Base-by-base conservation (phyloP, 2,888 invertebrate species). In the Harpalus rufipes region DNA sequence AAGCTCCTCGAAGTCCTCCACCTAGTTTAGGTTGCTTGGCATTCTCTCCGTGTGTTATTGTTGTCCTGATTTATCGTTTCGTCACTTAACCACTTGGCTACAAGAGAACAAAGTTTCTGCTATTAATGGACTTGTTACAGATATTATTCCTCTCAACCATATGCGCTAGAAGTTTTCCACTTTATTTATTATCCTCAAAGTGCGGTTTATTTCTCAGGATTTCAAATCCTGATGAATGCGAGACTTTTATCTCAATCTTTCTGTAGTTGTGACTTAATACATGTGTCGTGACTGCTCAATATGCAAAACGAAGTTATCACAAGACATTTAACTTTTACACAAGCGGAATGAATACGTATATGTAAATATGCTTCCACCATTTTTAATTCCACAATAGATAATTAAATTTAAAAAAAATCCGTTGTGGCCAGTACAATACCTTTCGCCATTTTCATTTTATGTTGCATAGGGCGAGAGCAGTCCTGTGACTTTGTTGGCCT, bases 1-100 rank as follows among this genome's bases (percentile, higher is more conserved):
- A 32, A 32, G 32, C 32, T 32, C 32, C 32, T 32, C 32, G 32
- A 6, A 16, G 16, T 65, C 65, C 14, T 21, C 8, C 10, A 44
- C 44, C 44, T 51, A 8, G 44, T 32, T 32, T 32, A 44, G 44
- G 44, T 51, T 51, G 44, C 44, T 51, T 51, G 44, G 44, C 44
- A 51, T 51, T 51, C 44, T 12, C 5, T 8, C 10, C 44, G 44
- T 10, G 10, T 51, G 44, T 51, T 51, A 51, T 51, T 51, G 44
- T 44, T 44, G 44, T 51, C 44, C 44, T 51, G 44, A 51, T 51
- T 51, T 51, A 51, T 51, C 44, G 10, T 51, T 51, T 51, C 44
- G 44, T 51, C 44, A 51, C 44, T 51, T 51, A 51, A 12, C 44
- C 44, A 51, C 44, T 51, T 51, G 44, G 44, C 44, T 51, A 51